Evolutionary conservation across 2,797 vertebrate species (phyloP).

Genomic region (Siniperca scherzeri): DNA sequence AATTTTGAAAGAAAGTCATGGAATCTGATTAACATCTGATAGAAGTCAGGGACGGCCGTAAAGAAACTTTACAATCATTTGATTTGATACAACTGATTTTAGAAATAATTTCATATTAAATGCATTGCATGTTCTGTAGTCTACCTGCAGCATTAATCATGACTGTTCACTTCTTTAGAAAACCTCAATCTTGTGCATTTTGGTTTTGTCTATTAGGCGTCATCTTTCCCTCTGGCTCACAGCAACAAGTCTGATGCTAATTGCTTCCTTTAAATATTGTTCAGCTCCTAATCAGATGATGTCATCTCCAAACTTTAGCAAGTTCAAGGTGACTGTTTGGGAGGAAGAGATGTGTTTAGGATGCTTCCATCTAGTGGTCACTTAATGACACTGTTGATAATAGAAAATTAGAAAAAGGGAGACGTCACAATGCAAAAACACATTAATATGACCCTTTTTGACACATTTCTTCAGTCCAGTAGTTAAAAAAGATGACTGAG

Average conservation of each 20-base stretch:
- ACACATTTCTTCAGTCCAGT: constrained; percentile 20
- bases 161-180: no score
- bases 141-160: neutral
- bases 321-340: constrained; percentile 32
- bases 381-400: constrained; percentile 48
- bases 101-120: neutral
- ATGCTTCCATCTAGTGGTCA: constrained; percentile 84
- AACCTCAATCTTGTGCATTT: neutral
- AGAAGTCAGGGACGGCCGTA: neutral
- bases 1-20: neutral
- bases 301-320: constrained; percentile 61
- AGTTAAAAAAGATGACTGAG: constrained; percentile 23
- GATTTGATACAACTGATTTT: neutral
- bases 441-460: constrained; percentile 4
- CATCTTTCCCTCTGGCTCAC: neutral
- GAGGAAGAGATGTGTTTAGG: constrained; percentile 57
- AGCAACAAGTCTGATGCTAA: constrained; percentile 6
- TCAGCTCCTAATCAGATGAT: constrained; percentile 63
- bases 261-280: constrained; percentile 1
- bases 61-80: neutral
- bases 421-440: neutral
- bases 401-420: neutral
- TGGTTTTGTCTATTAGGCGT: neutral
- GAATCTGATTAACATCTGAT: neutral
- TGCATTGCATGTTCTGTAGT: neutral